Conservation (phyloP, 2,888 invertebrate species). For the Tiphia femorata region DNA sequence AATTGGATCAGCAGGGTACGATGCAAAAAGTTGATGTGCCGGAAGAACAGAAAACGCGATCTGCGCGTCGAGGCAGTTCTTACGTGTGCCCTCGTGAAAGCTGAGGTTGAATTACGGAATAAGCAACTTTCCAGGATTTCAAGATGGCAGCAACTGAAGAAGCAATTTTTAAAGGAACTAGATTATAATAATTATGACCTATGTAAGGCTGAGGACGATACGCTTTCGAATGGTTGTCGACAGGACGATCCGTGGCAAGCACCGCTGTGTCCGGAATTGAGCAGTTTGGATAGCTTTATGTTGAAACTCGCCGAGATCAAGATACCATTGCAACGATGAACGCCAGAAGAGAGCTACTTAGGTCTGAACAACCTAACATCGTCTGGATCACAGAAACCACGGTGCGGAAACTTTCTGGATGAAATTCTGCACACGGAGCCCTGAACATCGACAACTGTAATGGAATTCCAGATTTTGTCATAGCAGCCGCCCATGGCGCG, state of each 20-base stretch:
- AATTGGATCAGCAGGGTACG: slow-evolving; percentile 77
- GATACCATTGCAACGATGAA: slow-evolving; percentile 66
- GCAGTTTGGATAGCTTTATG: slow-evolving; percentile 77
- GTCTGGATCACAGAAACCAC: background rate
- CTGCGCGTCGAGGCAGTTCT: slow-evolving; percentile 77
- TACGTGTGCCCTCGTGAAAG: slow-evolving; percentile 73
- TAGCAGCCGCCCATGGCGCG: too few relatives aligned
- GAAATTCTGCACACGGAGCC: slow-evolving; percentile 4
- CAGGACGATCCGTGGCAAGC: slow-evolving; percentile 47
- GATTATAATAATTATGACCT: slow-evolving; percentile 22
- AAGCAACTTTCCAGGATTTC: slow-evolving; percentile 76
- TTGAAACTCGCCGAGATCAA: slow-evolving; percentile 75
- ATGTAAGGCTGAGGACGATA: slow-evolving; percentile 11
- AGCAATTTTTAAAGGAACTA: slow-evolving; percentile 32
- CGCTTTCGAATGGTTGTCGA: slow-evolving; percentile 5
- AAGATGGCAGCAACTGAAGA: slow-evolving; percentile 71
- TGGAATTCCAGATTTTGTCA: background rate
- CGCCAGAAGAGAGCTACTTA: background rate
- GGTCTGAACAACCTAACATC: slow-evolving; percentile 29
- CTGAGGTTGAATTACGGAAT: slow-evolving; percentile 73
- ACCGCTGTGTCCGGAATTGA: slow-evolving; percentile 72
- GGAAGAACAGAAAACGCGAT: slow-evolving; percentile 74
- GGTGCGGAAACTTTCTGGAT: slow-evolving; percentile 8
- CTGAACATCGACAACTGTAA: too few relatives aligned
- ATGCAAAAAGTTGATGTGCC: slow-evolving; percentile 74